phyloP scores from a whole-genome alignment of 1,140 invertebrate genomes.

The Matsumurasca onukii region DNA sequence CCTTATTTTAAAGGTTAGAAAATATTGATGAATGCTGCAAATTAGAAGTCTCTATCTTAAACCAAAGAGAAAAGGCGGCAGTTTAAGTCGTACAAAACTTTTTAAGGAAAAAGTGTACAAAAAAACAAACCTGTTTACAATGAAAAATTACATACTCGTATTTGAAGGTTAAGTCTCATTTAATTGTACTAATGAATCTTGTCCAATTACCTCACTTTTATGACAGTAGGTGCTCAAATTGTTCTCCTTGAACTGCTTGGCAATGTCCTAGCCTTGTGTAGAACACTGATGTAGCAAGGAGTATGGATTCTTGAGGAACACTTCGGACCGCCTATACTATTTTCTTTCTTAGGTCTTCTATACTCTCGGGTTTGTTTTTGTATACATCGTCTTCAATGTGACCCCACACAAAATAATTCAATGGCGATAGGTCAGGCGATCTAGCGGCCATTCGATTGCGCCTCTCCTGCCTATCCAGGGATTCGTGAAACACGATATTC shows the following conservation, averaged over 20 bases:
- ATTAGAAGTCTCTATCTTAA: too few species aligned
- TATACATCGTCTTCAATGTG: not conserved
- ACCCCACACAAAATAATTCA: slow-evolving; percentile 14
- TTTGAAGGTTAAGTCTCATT: too few species aligned
- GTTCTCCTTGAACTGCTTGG: not conserved
- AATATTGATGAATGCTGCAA: too few species aligned
- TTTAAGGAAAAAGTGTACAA: too few species aligned
- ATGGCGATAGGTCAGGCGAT: not conserved
- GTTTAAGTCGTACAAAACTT: too few species aligned
- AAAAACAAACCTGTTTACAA: too few species aligned
- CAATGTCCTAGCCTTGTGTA: not conserved
- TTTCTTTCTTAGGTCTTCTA: not conserved
- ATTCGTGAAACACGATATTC: not conserved
- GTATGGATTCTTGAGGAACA: not conserved
- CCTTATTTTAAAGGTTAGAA: too few species aligned
- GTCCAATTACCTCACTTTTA: too few species aligned
- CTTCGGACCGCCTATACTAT: not conserved
- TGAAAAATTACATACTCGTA: too few species aligned
- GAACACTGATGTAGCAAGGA: not conserved
- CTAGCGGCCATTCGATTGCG: not conserved
- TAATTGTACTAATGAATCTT: too few species aligned
- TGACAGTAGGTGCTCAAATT: not conserved
- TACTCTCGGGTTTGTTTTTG: not conserved
- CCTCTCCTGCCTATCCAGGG: not conserved
- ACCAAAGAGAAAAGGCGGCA: too few species aligned